Conservation (phyloP, 2,888 invertebrate genomes). For the Cataglyphis rosenhaueri region DNA sequence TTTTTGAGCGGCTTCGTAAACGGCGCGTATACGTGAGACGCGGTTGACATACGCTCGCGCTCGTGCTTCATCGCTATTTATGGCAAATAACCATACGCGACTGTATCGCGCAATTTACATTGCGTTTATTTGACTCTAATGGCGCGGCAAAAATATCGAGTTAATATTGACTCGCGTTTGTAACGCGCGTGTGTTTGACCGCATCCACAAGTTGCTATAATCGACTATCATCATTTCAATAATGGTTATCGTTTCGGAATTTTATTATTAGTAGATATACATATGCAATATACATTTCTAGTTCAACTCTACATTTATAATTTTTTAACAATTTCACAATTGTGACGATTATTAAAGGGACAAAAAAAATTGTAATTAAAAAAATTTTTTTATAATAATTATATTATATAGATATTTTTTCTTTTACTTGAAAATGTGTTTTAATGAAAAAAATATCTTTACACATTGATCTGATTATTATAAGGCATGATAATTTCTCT, state of each 20-base stretch:
- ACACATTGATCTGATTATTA: not conserved
- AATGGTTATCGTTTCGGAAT: slow-evolving; percentile 22
- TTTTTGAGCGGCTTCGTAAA: slow-evolving; percentile 65
- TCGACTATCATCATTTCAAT: slow-evolving; percentile 40
- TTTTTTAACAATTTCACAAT: not conserved
- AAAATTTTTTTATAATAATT: not conserved
- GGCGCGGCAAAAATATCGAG: slow-evolving; percentile 62
- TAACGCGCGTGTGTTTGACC: slow-evolving; percentile 40
- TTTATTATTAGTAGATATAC: slow-evolving; percentile 7
- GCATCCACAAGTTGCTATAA: slow-evolving; percentile 51
- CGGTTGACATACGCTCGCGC: slow-evolving; percentile 65
- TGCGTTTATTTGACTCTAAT: slow-evolving; percentile 75
- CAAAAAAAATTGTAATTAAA: not conserved
- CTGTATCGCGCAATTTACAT: slow-evolving; percentile 72
- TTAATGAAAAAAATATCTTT: not conserved
- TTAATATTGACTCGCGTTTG: slow-evolving; percentile 64
- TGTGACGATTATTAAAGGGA: not conserved
- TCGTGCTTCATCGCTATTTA: slow-evolving; percentile 69
- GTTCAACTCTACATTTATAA: not conserved
- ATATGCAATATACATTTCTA: not conserved
- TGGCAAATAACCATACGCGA: slow-evolving; percentile 76
- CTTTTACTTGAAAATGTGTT: not conserved
- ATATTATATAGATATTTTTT: not conserved
- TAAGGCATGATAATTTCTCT: not conserved
- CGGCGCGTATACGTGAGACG: slow-evolving; percentile 57